Base-by-base conservation (phyloP, 1,140 invertebrate genomes). In the Trinorchestia longiramus region DNA sequence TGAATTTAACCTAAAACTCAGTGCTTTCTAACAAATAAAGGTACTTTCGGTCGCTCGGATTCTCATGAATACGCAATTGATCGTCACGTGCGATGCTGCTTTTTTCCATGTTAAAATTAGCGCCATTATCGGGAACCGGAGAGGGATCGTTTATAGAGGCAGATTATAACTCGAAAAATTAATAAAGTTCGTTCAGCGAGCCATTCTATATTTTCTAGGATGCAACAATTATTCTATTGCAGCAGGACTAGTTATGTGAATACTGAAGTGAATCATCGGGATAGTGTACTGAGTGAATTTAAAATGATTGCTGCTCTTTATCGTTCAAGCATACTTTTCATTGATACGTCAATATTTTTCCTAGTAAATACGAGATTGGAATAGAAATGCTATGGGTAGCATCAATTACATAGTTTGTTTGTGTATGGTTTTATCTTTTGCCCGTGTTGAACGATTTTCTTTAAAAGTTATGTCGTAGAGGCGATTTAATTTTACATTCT, bases 51-150 rank as follows among this genome's bases (percentile, higher is more conserved):
- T n/a, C 36, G 6, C 44, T 43, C 92, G 6, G 43, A 94, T 94
- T 43, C 92, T 94, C 92, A 94, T 94, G 92, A 94, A 94, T 94
- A 94, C 92, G 41, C 19, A 94, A 94, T 94, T 94, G 92, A 94
- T 94, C 92, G 43, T 42, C 92, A 94, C 92, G 92, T 45, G 92
- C 92, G 92, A 94, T 94, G 92, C 43, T 94, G 92, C 92, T 94
- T 94, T 94, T 94, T 91, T 94, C 92, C 43, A 94, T 45, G 8
- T 94, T 40, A 43, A 94, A 94, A 94, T 94, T 94, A 94, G 92
- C 44, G 43, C 92, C 92, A 47, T 94, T 94, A 94, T 94, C 92
- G 92, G 92, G 11, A 94, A 45, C 41, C 23, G 43, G 92, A 43
- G 40, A 94, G 92, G 92, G 43, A 43, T 42, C 88, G 88, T 90